phyloP scores from a whole-genome alignment of 2,113 vertebrate species.

The Brienomyrus brachyistius region DNA sequence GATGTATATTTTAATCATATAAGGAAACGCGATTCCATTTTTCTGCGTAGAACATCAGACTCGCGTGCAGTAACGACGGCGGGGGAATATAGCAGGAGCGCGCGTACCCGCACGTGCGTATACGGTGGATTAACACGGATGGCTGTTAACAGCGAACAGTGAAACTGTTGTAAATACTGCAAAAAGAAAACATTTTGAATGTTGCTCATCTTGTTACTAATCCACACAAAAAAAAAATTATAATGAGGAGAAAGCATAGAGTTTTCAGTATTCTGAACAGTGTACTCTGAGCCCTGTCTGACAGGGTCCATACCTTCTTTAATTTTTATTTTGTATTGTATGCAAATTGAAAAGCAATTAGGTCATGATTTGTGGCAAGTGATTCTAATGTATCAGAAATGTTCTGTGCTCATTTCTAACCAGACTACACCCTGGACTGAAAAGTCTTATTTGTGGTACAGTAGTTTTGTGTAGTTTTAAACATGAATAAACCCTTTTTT shows the following conservation, averaged over 20 bases:
- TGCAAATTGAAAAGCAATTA: constrained; percentile 73
- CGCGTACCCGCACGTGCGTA: neutral
- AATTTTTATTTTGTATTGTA: constrained; percentile 76
- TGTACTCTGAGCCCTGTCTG: constrained; percentile 64
- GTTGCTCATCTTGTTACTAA: constrained; percentile 80
- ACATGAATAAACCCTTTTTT: constrained; percentile 80
- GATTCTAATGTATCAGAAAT: constrained; percentile 81
- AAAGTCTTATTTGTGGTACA: constrained; percentile 79
- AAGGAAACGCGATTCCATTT: constrained; percentile 63
- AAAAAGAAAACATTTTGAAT: constrained; percentile 73
- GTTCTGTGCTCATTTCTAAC: constrained; percentile 82
- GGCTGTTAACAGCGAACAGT: constrained; percentile 61
- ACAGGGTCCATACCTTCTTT: constrained; percentile 48
- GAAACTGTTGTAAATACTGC: constrained; percentile 83
- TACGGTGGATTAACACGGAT: constrained; percentile 37
- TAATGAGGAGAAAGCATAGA: constrained; percentile 54
- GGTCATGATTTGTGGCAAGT: constrained; percentile 79
- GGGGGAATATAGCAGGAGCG: neutral
- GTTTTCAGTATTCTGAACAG: constrained; percentile 72
- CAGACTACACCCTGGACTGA: constrained; percentile 80
- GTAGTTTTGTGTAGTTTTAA: constrained; percentile 77
- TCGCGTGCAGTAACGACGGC: neutral
- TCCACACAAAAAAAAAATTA: constrained; percentile 57
- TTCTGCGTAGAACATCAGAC: constrained; percentile 19
- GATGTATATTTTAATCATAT: constrained; percentile 81